A percentile compares a stretch with the other conserved stretches of the same genome.
Evolutionary conservation across 2,113 vertebrate genomes (phyloP).

Genomic region (Oophaga pumilio): DNA sequence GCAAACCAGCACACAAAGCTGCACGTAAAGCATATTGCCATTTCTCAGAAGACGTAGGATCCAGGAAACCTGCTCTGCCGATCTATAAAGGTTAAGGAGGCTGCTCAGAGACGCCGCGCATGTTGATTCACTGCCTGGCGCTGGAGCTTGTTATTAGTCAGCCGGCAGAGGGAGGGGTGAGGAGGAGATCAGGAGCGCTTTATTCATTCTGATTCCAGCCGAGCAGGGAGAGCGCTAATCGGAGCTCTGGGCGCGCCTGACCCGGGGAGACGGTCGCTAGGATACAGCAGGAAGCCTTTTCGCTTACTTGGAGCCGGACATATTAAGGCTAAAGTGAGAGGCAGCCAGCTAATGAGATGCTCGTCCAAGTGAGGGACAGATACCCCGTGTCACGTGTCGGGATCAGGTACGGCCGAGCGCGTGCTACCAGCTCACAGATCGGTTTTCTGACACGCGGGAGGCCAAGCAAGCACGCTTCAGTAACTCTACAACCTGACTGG

Average conservation of each 20-base stretch:
- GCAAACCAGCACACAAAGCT: conserved; percentile 36
- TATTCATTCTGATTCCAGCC: conserved; percentile 66
- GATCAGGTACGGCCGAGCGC: conserved; percentile 59
- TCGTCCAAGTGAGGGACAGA: conserved; percentile 63
- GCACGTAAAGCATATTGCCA: conserved; percentile 14
- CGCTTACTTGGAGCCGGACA: conserved; percentile 70
- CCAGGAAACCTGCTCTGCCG: conserved; percentile 56
- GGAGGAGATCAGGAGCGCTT: conserved; percentile 46
- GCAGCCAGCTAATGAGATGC: conserved; percentile 73
- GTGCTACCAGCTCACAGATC: conserved; percentile 56
- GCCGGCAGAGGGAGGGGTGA: conserved; percentile 40
- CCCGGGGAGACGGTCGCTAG: conserved; percentile 75
- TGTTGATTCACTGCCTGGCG: conserved; percentile 53
- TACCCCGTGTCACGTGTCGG: conserved; percentile 51
- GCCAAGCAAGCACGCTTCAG: conserved; percentile 41
- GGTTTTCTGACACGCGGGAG: conserved; percentile 57
- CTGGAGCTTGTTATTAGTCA: conserved; percentile 58
- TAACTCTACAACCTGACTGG: conserved; percentile 15
- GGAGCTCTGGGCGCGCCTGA: conserved; percentile 70
- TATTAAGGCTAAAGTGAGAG: conserved; percentile 65
- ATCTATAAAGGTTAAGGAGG: conserved; percentile 50
- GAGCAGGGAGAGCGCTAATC: conserved; percentile 73
- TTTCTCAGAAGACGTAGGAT: conserved; percentile 51
- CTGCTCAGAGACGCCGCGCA: conserved; percentile 37
- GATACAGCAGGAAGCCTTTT: conserved; percentile 81